These are phyloP conservation scores for Chelidonichthys spinosus DNA, from an alignment of 2,797 vertebrate genomes.

Conservation along the genomic window DNA sequence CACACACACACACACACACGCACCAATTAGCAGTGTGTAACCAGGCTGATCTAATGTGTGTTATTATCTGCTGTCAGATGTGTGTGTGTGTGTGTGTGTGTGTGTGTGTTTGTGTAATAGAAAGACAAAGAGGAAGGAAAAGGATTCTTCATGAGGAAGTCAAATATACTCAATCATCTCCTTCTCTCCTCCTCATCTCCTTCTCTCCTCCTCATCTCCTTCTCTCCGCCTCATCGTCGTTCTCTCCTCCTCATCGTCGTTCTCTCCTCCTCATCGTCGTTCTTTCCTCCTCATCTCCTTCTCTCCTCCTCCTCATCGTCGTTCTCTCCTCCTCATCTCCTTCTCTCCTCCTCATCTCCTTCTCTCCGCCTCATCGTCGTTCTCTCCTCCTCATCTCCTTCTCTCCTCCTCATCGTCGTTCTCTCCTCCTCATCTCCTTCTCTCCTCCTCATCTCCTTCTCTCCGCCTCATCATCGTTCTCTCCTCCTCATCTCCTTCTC, in stretches of 20 bases:
- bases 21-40: constrained; percentile 55
- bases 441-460: neutral
- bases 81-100: neutral
- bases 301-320: neutral
- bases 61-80: constrained; percentile 38
- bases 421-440: neutral
- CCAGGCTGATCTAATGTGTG: constrained; percentile 50
- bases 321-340: neutral
- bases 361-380: neutral
- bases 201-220: neutral
- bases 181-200: neutral
- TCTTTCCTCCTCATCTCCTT: neutral
- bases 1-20: neutral
- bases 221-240: neutral
- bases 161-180: neutral
- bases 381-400: neutral
- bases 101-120: neutral
- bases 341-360: too few species aligned
- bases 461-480: too few species aligned
- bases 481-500: too few species aligned
- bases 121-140: constrained; percentile 7
- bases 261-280: too few species aligned
- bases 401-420: neutral
- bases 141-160: neutral
- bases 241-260: too few species aligned